Conservation (phyloP, 2,113 vertebrate species). For the Sinocyclocheilus grahami region DNA sequence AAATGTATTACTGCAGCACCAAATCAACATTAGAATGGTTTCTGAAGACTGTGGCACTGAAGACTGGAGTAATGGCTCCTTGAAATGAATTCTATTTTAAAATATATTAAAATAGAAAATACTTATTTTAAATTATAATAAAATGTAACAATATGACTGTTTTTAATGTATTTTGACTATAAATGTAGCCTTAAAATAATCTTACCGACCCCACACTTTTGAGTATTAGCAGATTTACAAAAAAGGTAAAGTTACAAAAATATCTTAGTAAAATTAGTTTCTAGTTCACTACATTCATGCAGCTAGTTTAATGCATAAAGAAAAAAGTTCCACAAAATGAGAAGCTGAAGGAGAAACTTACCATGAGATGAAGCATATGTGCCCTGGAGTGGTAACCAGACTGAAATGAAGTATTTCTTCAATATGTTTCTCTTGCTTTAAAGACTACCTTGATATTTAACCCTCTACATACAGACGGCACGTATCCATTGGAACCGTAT, state of each 20-base stretch:
- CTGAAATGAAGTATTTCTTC: slow-evolving; percentile 7
- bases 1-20: not conserved
- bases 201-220: no score
- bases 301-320: not conserved
- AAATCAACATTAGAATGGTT: not conserved
- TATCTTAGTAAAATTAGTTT: not conserved
- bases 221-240: not conserved
- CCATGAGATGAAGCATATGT: slow-evolving; percentile 18
- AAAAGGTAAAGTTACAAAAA: not conserved
- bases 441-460: slow-evolving; percentile 31
- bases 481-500: not conserved
- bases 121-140: not conserved
- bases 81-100: not conserved
- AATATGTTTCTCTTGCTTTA: slow-evolving; percentile 4
- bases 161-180: not conserved
- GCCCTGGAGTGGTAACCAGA: not conserved
- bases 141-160: not conserved
- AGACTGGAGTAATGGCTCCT: not conserved
- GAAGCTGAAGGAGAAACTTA: slow-evolving; percentile 13
- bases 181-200: not conserved
- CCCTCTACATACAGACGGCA: not conserved
- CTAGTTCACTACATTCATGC: not conserved
- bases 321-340: not conserved
- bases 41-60: not conserved
- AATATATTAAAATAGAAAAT: not conserved